Conservation (phyloP, 2,797 vertebrate genomes). For the Acanthurus lineatus region DNA sequence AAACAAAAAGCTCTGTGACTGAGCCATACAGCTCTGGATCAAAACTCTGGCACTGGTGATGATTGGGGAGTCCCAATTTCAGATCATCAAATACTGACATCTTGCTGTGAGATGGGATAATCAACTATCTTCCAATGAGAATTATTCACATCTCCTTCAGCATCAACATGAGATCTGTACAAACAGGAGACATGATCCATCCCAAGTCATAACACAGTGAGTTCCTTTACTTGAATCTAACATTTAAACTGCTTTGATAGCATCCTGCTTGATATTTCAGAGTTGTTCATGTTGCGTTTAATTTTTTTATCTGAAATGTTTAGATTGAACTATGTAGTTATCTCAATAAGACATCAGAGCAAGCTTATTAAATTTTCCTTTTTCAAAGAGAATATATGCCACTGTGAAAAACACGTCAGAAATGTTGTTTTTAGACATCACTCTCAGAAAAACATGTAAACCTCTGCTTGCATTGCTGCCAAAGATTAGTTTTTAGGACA, state of each 20-base stretch:
- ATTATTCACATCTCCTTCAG: neutral
- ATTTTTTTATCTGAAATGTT: conserved; percentile 19
- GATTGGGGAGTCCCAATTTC: too few relatives aligned
- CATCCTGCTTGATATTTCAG: conserved; percentile 5
- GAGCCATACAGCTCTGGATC: too few relatives aligned
- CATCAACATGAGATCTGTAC: neutral
- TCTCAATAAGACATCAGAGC: conserved; percentile 6
- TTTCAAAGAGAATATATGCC: conserved; percentile 7
- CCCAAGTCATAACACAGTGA: neutral
- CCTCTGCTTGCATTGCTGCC: neutral
- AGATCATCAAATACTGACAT: too few relatives aligned
- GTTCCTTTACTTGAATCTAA: neutral
- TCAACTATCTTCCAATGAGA: too few relatives aligned
- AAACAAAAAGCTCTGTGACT: neutral
- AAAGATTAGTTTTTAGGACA: neutral
- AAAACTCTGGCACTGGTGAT: too few relatives aligned
- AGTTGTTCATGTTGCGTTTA: conserved; percentile 1
- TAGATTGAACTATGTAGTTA: conserved; percentile 1
- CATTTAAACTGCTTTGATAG: neutral
- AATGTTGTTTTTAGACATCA: neutral
- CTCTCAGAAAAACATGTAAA: conserved; percentile 3
- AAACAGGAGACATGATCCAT: neutral
- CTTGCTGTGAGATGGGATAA: too few relatives aligned
- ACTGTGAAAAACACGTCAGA: neutral
- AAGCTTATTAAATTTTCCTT: conserved; percentile 2